Conservation (phyloP, 1,140 invertebrate genomes). For the Papilio polytes region DNA sequence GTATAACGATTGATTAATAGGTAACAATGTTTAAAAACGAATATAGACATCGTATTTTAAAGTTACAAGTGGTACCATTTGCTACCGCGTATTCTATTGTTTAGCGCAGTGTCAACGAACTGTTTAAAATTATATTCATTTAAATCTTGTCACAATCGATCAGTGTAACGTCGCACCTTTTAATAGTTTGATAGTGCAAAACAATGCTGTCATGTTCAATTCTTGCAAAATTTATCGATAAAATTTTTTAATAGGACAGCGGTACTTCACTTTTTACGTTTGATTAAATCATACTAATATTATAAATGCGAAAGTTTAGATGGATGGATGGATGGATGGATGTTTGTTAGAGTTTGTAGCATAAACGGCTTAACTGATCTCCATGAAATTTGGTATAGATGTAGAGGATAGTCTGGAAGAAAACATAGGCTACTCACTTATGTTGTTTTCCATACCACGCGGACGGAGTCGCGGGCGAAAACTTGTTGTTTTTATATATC, state of each 20-base stretch:
- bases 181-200: constrained; percentile 18
- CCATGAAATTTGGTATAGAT: no score
- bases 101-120: constrained; percentile 26
- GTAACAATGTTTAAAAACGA: neutral
- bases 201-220: constrained; percentile 7
- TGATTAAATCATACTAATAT: no score
- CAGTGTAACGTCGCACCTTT: constrained; percentile 26
- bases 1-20: neutral
- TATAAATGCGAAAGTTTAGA: no score
- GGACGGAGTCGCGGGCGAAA: no score
- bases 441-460: no score
- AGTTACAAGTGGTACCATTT: constrained; percentile 7
- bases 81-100: constrained; percentile 16
- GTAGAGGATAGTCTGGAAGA: no score
- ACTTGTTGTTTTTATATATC: no score
- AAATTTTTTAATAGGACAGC: neutral
- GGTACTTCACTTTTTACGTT: neutral
- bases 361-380: no score
- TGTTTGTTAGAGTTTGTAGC: no score
- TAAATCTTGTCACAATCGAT: constrained; percentile 28
- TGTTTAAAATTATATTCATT: constrained; percentile 23
- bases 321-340: no score
- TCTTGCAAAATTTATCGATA: neutral
- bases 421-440: no score
- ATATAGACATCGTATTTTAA: neutral